Evolutionary conservation across 2,888 invertebrate species (phyloP), one percentile per base, ranked within the genome.

Genomic region (Cylindroiulus punctatus): DNA sequence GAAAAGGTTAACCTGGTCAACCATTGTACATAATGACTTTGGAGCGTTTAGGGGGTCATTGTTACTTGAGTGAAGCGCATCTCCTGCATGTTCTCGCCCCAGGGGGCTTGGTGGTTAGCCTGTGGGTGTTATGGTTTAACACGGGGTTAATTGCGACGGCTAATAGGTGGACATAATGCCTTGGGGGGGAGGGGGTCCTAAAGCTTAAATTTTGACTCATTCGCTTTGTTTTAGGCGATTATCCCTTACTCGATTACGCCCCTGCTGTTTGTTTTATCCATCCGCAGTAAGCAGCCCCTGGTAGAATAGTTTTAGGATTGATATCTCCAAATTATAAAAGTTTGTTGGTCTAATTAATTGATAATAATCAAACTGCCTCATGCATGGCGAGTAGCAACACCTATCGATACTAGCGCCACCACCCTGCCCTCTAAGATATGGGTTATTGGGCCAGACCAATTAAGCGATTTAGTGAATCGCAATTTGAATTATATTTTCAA

Each of bases 91-190:
- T 3, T 12, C 8, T 5, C 5, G 26, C 65, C n/a, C 57, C 22
- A 76, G 30, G 17, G 76, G 30, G 30, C 76, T 76, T 17, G 17
- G 76, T 2, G 76, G 76, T 76, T 30, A 76, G 76, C 17, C 30
- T 5, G 76, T 17, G 32, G 76, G 76, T 76, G 76, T 76, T 32
- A 76, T 30, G 76, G 76, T 76, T 76, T 76, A 76, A 76, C 76
- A 76, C 76, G 76, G 76, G 76, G 76, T 17, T 76, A 76, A 76
- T 76, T 76, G 76, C 30, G 8, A 76, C 30, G 30, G 76, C 76
- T 76, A 76, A 76, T 76, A 76, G 76, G 76, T 26, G 76, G 30
- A 32, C 30, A 30, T 76, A 76, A 76, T 76, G 14, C 76, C 30
- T 30, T 30, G 26, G 76, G 76, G 76, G 76, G 76, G 44, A 65